Evolutionary conservation across 2,113 vertebrate species (phyloP), one percentile per base, ranked within the genome.

Genomic region (Apistogramma diplotaenia): DNA sequence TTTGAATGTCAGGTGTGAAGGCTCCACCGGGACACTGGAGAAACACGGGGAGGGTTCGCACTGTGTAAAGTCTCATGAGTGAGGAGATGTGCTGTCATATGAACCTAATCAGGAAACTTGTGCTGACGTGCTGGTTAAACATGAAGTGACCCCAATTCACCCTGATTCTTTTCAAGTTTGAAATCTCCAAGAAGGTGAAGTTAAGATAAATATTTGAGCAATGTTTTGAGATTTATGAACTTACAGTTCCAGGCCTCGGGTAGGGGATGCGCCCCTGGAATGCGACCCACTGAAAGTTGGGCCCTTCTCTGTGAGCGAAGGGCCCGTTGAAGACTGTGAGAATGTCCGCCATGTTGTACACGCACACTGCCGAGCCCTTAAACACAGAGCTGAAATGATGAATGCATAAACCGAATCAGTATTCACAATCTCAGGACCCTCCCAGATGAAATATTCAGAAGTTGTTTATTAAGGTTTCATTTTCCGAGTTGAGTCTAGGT

Each of bases 301-400:
- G 98, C 4, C 98, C 98, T 72, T 99, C 98, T 83, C 97, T 96
- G 93, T 99, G 98, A 13, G 98, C 98, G 83, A 99, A 99, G 7
- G 98, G 98, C 12, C 98, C 98, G 29, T 99, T 99, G 93, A 99
- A 99, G 75, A 99, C 97, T 0, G 97, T 99, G 91, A 99, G 97
- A 92, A 99, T 97, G 83, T 99, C 97, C 1, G 97, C 97, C 89
- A 99, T 96, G 90, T 97, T 98, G 92, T 99, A 99, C 16, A 97
- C 96, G 46, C 98, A 99, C 76, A 99, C 98, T 0, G 98, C 98
- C 0, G 98, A 99, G n/a, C 98, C 98, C 93, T 97, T 97, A 85
- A 99, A 99, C 88, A 99, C 97, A 2, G 98, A 99, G 91, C 98
- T 99, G 90, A 96, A 82, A 97, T 94, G 51, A 98, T n/a, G n/a